Evolutionary conservation across 2,888 invertebrate species (phyloP).

Genomic region (Nemurella pictetii): DNA sequence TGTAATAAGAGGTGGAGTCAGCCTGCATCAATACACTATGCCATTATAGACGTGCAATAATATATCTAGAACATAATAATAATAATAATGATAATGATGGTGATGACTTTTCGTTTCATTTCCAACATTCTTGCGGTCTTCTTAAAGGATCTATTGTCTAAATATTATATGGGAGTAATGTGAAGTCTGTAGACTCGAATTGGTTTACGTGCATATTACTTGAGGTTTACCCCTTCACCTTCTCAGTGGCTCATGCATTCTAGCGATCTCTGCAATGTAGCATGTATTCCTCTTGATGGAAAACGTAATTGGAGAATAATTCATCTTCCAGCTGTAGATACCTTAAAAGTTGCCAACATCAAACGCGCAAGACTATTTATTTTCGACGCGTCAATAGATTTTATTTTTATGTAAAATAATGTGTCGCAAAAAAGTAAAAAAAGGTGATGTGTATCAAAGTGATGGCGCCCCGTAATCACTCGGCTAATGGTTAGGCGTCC

Average conservation of each 20-base stretch:
- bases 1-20: neutral
- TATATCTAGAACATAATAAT: neutral
- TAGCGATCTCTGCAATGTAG: neutral
- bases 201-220: neutral
- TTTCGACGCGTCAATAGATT: too few relatives aligned
- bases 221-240: neutral
- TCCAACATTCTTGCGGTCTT: neutral
- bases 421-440: neutral
- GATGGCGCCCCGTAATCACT: neutral
- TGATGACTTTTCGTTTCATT: neutral
- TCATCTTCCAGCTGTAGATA: neutral
- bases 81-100: neutral
- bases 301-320: neutral
- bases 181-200: neutral
- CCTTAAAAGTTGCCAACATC: too few relatives aligned
- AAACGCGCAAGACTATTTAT: too few relatives aligned
- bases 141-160: neutral
- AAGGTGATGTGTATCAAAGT: neutral
- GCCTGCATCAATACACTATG: neutral
- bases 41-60: neutral
- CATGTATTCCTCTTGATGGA: neutral
- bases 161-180: neutral
- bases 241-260: neutral
- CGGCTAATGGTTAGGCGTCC: neutral
- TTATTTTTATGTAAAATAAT: neutral